phyloP scores from a whole-genome alignment of 2,888 invertebrate species.

The Punctoribates punctum region DNA sequence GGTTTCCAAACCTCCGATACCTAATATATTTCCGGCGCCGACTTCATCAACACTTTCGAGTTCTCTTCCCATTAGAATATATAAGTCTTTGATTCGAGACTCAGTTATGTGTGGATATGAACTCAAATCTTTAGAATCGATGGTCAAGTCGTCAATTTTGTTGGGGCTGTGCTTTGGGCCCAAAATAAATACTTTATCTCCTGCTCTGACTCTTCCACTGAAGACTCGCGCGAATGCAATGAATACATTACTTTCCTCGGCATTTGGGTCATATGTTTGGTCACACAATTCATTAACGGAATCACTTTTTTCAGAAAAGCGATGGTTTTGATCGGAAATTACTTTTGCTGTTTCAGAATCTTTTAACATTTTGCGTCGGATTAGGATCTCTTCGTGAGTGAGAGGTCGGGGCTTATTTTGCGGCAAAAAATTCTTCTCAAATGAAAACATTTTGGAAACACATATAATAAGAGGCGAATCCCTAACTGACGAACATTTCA shows the following conservation, averaged over 20 bases:
- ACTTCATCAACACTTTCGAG: slow-evolving; percentile 72
- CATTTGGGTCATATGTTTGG: slow-evolving; percentile 43
- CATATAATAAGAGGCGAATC: slow-evolving; percentile 68
- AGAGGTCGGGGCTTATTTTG: slow-evolving; percentile 72
- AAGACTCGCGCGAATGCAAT: slow-evolving; percentile 90
- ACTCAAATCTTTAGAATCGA: slow-evolving; percentile 48
- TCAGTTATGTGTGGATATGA: slow-evolving; percentile 64
- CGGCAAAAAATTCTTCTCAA: slow-evolving; percentile 68
- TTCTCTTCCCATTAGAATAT: slow-evolving; percentile 89
- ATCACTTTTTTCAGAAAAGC: slow-evolving; percentile 34
- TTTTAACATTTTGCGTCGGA: slow-evolving; percentile 59
- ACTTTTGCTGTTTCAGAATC: neutral
- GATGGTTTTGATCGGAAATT: slow-evolving; percentile 21
- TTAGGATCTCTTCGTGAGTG: slow-evolving; percentile 68
- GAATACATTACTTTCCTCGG: slow-evolving; percentile 61
- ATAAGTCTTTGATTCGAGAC: slow-evolving; percentile 68
- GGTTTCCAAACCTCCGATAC: slow-evolving; percentile 79
- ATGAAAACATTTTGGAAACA: slow-evolving; percentile 86
- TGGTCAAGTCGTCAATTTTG: slow-evolving; percentile 45
- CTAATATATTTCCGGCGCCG: slow-evolving; percentile 84
- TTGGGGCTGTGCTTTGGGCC: slow-evolving; percentile 83
- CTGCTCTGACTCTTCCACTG: slow-evolving; percentile 74
- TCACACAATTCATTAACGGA: neutral
- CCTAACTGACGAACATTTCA: slow-evolving; percentile 51
- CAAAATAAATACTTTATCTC: slow-evolving; percentile 74